phyloP scores from a whole-genome alignment of 2,888 invertebrate genomes.

The Scaeva pyrastri region DNA sequence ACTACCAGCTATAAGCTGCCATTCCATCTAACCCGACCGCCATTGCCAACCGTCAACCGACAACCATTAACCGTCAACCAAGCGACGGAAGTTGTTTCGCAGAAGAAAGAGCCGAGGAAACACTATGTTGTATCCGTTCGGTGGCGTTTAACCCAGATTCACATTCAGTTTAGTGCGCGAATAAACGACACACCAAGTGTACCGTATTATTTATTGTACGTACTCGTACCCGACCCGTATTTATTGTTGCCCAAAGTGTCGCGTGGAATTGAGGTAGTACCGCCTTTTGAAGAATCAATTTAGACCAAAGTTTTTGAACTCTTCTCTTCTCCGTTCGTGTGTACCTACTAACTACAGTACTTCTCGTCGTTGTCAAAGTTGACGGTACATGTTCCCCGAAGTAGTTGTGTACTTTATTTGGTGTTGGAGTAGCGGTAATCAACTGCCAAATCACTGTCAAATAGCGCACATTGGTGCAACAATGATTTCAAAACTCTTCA shows the following conservation, averaged over 20 bases:
- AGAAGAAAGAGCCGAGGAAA: conserved; percentile 48
- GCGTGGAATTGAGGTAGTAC: conserved; percentile 40
- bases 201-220: conserved; percentile 51
- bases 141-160: conserved; percentile 64
- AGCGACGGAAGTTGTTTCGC: conserved; percentile 43
- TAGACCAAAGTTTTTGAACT: conserved; percentile 57
- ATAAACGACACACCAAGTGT: conserved; percentile 39
- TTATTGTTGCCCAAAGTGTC: background rate
- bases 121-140: conserved; percentile 34
- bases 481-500: conserved; percentile 68
- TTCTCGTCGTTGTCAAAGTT: background rate
- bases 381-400: conserved; percentile 44
- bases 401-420: conserved; percentile 53
- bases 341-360: no score
- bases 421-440: conserved; percentile 69
- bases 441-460: conserved; percentile 65
- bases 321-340: conserved; percentile 12
- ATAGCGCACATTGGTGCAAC: conserved; percentile 58
- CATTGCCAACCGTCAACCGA: no score
- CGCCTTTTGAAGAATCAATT: conserved; percentile 54
- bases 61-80: no score
- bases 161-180: conserved; percentile 59
- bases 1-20: background rate
- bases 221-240: no score
- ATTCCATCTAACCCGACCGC: background rate